Evolutionary conservation across 2,888 invertebrate genomes (phyloP).

Genomic region (Rotaria magnacalcarata): DNA sequence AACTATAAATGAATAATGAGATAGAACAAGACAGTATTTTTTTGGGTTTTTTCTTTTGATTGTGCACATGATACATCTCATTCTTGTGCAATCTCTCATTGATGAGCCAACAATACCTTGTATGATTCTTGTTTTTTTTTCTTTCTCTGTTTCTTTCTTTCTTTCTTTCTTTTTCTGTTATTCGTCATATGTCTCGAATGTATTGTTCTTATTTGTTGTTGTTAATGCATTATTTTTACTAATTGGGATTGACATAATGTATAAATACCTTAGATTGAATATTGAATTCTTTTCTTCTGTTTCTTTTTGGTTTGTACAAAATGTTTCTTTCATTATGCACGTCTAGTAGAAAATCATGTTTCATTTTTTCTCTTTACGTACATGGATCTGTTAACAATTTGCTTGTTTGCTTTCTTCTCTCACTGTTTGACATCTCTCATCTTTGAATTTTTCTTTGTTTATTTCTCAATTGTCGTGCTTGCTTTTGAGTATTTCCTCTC

Average conservation of each 20-base stretch:
- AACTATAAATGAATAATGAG: background rate
- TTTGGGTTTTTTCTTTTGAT: background rate
- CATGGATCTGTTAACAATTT: background rate
- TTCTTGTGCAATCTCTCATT: background rate
- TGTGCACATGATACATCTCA: background rate
- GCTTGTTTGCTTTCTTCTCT: background rate
- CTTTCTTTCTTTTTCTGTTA: background rate
- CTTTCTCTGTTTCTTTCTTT: background rate
- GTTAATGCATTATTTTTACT: conserved; percentile 10
- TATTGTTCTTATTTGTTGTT: background rate
- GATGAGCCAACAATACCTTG: conserved; percentile 12
- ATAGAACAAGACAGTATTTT: conserved; percentile 22
- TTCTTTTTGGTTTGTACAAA: background rate
- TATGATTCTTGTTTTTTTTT: background rate
- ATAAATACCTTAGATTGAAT: conserved; percentile 8
- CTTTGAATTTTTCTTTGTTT: background rate
- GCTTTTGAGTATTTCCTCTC: conserved; percentile 6
- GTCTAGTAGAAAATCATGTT: conserved; percentile 14
- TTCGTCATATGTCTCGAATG: background rate
- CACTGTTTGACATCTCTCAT: conserved; percentile 5
- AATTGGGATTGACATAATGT: conserved; percentile 21
- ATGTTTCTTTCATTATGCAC: conserved; percentile 18
- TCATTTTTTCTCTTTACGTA: background rate
- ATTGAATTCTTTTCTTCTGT: background rate
- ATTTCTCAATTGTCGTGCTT: conserved; percentile 23